Evolutionary conservation across 2,797 vertebrate species (phyloP), one percentile per base, ranked within the genome.

Genomic region (Esox masquinongy): DNA sequence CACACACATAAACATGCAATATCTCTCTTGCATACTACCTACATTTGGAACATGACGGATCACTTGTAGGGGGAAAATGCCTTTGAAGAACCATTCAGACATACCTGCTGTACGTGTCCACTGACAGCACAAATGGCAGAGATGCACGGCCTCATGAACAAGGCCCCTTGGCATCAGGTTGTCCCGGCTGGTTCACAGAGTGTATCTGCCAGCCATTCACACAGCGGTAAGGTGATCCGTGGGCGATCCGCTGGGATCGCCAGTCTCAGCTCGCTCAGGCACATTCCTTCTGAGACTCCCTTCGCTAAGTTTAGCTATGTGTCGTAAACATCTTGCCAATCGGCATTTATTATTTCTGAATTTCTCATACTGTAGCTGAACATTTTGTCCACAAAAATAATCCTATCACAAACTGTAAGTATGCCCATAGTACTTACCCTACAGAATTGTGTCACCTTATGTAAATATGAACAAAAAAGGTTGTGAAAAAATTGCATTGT

Each of bases 251-350:
- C 5, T 0, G 50, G 50, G 50, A 16, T 53, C 31, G 17, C 66
- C 15, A n/a, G 66, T 68, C 34, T 68, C 34, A 36, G 66, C 17
- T 36, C 66, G 19, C 66, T 51, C 47, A 26, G 29, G 43, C 69
- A 50, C 69, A 70, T 53, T 51, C 69, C 69, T 56, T 70, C 22
- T 29, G 29, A 34, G n/a, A 26, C 68, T 29, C 12, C 36, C 47
- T 17, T n/a, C 7, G 39, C 39, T 43, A 43, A 43, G 39, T 43
- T 43, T 43, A 43, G 39, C 39, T 43, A 9, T 43, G 39, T 43
- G 39, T 43, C 9, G 39, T 43, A 43, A 6, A 43, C 39, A 43
- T 43, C 39, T 43, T 3, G 39, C 39, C 39, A 43, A 6, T 43
- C 39, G 9, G 39, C 39, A 6, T 43, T 43, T 43, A 9, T 3